Base-by-base conservation (phyloP, 2,797 vertebrate genomes). In the Enteromius thamalakanensis region DNA sequence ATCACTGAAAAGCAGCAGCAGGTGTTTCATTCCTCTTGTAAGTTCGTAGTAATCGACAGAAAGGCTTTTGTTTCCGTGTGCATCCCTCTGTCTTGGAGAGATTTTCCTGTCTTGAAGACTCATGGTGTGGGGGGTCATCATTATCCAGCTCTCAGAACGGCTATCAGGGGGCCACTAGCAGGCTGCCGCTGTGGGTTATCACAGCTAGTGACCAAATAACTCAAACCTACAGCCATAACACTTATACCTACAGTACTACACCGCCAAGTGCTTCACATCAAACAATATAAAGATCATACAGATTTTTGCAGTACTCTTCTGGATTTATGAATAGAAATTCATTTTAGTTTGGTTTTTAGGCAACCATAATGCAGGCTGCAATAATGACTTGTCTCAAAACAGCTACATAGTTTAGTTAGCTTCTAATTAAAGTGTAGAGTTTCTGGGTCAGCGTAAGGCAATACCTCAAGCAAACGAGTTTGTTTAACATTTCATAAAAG, bases 1-100 rank as follows among this genome's bases (percentile, higher is more conserved):
- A 78, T 85, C 79, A 78, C 42, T 85, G 84, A 64, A 81, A 51
- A 77, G 26, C 72, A 71, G 77, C 60, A 84, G 72, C 78, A 75
- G 74, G 72, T 85, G 67, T 71, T 71, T 85, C 23, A 77, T 85
- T 77, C 65, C 72, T 53, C 74, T 80, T 65, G 53, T 64, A 80
- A 45, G 79, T 53, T 37, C 3, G 2, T 49, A 42, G 53, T 4
- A 55, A 53, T 42, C 32, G 23, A 68, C 70, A 67, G 55, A 65
- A 65, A 29, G 23, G 32, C 80, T 53, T 82, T 82, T 82, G 70
- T 82, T 45, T 81, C 40, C 3, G 3, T 62, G 40, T 72, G 26
- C 40, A 81, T 72, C 55, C 42, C 40, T 81, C 79, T 45, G 42
- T 64, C 70, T 81, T 14, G 29, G 51, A 70, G 71, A 82, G 71